A percentile compares a stretch with the other conserved stretches of the same genome.
phyloP scores from a whole-genome alignment of 2,888 invertebrate species.

The Mythimna ferrago region DNA sequence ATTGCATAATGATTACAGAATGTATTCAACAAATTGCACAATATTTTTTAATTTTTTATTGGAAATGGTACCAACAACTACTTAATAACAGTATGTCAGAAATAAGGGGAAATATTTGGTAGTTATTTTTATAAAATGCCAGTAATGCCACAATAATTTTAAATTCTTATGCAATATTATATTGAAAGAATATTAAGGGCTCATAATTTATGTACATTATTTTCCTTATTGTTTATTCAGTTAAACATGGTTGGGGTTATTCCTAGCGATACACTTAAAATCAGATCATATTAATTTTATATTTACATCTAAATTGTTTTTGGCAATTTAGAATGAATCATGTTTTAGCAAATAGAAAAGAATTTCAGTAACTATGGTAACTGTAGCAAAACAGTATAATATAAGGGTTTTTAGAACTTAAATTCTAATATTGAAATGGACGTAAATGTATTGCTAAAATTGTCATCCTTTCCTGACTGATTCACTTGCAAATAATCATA shows the following conservation, averaged over 20 bases:
- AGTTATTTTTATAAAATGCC: constrained; percentile 5
- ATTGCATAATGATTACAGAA: constrained; percentile 54
- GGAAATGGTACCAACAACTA: neutral
- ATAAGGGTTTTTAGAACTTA: neutral
- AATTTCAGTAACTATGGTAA: constrained; percentile 24
- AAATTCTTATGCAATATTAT: constrained; percentile 37
- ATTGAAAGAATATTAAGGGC: neutral
- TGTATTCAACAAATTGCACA: constrained; percentile 43
- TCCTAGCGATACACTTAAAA: neutral
- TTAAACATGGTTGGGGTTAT: neutral
- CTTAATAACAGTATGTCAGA: neutral
- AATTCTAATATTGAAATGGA: neutral
- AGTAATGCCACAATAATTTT: too few species aligned
- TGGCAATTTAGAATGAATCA: constrained; percentile 9
- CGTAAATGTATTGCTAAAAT: neutral
- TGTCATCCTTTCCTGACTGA: neutral
- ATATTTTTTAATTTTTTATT: constrained; percentile 35
- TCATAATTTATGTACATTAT: neutral
- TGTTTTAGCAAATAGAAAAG: neutral
- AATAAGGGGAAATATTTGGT: constrained; percentile 7
- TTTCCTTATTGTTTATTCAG: constrained; percentile 10
- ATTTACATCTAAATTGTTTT: neutral
- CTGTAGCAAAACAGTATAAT: neutral
- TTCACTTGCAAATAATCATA: neutral
- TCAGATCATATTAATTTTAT: neutral